Evolutionary conservation across 2,797 vertebrate genomes (phyloP), one percentile per base, ranked within the genome.

Genomic region (Pipistrellus nathusii): DNA sequence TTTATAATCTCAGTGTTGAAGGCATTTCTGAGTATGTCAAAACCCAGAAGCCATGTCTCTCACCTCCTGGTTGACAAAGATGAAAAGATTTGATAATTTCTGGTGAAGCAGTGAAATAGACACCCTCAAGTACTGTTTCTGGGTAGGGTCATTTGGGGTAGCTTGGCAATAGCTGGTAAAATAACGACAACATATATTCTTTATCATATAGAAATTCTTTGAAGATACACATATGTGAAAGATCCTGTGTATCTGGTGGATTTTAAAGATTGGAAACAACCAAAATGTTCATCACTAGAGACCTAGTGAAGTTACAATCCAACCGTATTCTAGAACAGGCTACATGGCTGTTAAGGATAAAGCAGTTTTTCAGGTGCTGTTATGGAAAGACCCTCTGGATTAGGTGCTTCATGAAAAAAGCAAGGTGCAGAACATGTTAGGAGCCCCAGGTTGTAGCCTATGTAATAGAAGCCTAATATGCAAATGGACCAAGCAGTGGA

Each of bases 21-120:
- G 46, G 10, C 62, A 18, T 69, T 91, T 77, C 44, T 44, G 59
- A 77, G 32, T 66, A 80, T 94, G 57, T 75, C 57, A 80, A 18
- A 93, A 72, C 64, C 57, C 59, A 85, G 25, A 68, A 46, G 73
- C 62, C 44, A 8, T 53, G 17, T 51, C n/a, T 35, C 38, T 59
- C 12, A 10, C 30, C n/a, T 44, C 30, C 71, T 13, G 4, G 68
- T 14, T 30, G 46, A 55, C 5, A 27, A 11, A 23, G 9, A 15
- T 35, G 20, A 62, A 12, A 57, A 21, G 15, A 3, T 20, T 21
- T 6, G 20, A 5, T 68, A 11, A 48, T 48, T 69, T 46, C 8
- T 15, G 3, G 41, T n/a, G 64, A 66, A 27, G 35, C 25, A 25
- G 2, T 64, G 10, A 57, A 15, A 13, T 27, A 1, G 46, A 46